A percentile compares a stretch with the other conserved stretches of the same genome.
phyloP scores from a whole-genome alignment of 2,888 invertebrate genomes.

The Linnaemya vulpina region DNA sequence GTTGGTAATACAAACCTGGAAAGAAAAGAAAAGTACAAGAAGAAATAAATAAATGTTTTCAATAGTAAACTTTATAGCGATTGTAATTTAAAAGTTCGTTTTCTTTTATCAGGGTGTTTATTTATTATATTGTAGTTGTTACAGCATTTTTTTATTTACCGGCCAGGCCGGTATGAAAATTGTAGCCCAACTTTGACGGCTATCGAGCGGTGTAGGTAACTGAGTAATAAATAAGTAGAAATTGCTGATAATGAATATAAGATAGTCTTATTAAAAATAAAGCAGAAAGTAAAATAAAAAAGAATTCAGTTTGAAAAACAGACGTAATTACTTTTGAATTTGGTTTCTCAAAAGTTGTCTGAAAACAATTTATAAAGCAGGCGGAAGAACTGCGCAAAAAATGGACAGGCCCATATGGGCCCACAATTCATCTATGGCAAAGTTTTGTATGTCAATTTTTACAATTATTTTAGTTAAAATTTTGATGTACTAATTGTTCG shows the following conservation, averaged over 20 bases:
- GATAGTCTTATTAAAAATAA: background rate
- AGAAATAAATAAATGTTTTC: constrained; percentile 56
- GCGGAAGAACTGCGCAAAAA: too few species aligned
- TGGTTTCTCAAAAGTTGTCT: too few species aligned
- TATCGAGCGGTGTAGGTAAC: constrained; percentile 10
- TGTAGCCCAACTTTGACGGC: constrained; percentile 27
- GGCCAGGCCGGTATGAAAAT: constrained; percentile 19
- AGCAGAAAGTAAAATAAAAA: background rate
- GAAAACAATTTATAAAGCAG: too few species aligned
- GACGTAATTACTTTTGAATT: too few species aligned
- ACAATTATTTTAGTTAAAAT: too few species aligned
- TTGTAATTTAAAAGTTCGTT: constrained; percentile 64
- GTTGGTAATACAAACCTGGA: constrained; percentile 67
- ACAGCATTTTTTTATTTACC: constrained; percentile 42
- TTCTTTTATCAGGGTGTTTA: constrained; percentile 66
- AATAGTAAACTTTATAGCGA: constrained; percentile 57
- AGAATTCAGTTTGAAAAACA: background rate
- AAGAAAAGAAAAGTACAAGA: constrained; percentile 53
- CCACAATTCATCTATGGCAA: too few species aligned
- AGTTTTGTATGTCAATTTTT: too few species aligned
- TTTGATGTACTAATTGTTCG: too few species aligned
- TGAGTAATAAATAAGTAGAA: constrained; percentile 35
- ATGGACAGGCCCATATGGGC: too few species aligned
- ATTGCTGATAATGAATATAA: background rate
- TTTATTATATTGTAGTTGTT: constrained; percentile 49